Conservation (phyloP, 2,888 invertebrate genomes). For the Teleiodes luculella region DNA sequence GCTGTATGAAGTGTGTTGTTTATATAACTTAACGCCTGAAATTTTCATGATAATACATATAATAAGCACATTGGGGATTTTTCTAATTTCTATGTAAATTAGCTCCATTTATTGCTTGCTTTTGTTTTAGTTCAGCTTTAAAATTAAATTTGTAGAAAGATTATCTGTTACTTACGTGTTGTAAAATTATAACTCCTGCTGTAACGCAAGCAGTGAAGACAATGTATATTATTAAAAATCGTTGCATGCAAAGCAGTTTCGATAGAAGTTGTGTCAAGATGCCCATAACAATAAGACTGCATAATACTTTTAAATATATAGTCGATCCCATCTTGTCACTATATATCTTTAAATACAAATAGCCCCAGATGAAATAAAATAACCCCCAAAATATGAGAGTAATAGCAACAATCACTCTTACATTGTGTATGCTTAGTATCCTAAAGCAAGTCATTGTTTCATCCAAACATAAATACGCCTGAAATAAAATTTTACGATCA, state of each 20-base stretch:
- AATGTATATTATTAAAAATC: slow-evolving; percentile 45
- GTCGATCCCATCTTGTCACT: slow-evolving; percentile 32
- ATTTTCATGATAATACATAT: neutral
- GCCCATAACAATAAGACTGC: slow-evolving; percentile 39
- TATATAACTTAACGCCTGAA: neutral
- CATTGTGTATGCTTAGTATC: slow-evolving; percentile 50
- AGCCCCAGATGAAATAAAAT: slow-evolving; percentile 52
- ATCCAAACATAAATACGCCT: slow-evolving; percentile 63
- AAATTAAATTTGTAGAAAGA: neutral
- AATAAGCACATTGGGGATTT: too few relatives aligned
- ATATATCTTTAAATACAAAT: slow-evolving; percentile 50
- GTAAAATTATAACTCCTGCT: slow-evolving; percentile 32
- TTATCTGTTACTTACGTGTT: slow-evolving; percentile 29
- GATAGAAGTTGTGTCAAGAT: slow-evolving; percentile 43
- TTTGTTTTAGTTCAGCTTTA: too few relatives aligned
- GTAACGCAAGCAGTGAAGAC: slow-evolving; percentile 47
- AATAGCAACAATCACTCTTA: slow-evolving; percentile 41
- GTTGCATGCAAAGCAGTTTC: slow-evolving; percentile 41
- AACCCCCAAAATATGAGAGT: slow-evolving; percentile 48
- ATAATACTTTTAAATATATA: slow-evolving; percentile 38
- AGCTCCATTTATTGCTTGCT: too few relatives aligned
- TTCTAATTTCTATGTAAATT: too few relatives aligned
- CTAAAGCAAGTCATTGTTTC: slow-evolving; percentile 54
- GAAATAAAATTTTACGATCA: slow-evolving; percentile 30
- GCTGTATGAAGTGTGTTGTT: too few relatives aligned